phyloP scores from a whole-genome alignment of 2,113 vertebrate species.

The rabbit (Oryctolagus cuniculus) region DNA sequence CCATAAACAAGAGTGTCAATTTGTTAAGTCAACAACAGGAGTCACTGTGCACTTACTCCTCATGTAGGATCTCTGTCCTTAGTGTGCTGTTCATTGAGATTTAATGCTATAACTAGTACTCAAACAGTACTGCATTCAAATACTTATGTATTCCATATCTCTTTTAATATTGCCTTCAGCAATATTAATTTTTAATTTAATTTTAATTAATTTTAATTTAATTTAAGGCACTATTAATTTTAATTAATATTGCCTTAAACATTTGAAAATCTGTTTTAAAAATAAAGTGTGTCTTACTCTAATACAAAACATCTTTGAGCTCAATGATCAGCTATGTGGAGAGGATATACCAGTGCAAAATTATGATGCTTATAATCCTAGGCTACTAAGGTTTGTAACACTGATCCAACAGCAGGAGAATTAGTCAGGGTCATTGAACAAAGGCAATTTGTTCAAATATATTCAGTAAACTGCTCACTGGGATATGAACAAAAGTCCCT shows the following conservation, averaged over 20 bases:
- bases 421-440: conserved; percentile 76
- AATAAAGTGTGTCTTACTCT: conserved; percentile 26
- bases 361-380: conserved; percentile 51
- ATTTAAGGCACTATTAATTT: too few species aligned
- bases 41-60: too few species aligned
- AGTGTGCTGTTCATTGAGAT: too few species aligned
- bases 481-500: conserved; percentile 70
- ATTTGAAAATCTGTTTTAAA: conserved; percentile 52
- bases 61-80: too few species aligned
- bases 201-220: too few species aligned
- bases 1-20: too few species aligned
- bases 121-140: too few species aligned
- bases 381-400: conserved; percentile 55
- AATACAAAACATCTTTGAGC: conserved; percentile 54
- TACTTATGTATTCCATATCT: neutral
- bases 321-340: conserved; percentile 22
- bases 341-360: conserved; percentile 50
- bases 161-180: conserved; percentile 45
- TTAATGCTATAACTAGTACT: too few species aligned
- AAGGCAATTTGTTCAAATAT: conserved; percentile 78
- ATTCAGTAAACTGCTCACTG: conserved; percentile 65
- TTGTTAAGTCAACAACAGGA: too few species aligned
- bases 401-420: conserved; percentile 72
- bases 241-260: conserved; percentile 21
- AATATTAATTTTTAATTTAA: too few species aligned